Conservation (phyloP, 2,797 vertebrate species). For the Cottoperca gobio region DNA sequence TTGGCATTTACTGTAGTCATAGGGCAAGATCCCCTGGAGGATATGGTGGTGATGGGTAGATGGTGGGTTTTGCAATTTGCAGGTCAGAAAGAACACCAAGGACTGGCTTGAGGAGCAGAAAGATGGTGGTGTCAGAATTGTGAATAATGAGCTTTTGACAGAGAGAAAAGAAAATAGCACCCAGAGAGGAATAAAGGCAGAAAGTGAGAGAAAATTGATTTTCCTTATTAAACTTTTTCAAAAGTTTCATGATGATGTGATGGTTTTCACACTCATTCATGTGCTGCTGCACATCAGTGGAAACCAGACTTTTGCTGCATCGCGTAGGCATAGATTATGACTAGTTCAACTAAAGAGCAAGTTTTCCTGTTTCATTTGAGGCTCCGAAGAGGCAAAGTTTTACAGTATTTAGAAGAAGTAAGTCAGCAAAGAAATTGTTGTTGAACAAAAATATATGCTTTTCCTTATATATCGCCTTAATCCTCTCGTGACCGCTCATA, state of each 20-base stretch:
- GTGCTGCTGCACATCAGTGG: not conserved
- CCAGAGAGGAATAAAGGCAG: not conserved
- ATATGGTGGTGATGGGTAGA: not conserved
- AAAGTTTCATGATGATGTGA: not conserved
- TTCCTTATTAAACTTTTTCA: not conserved
- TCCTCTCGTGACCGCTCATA: not conserved
- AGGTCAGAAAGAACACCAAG: not conserved
- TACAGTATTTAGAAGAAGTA: not conserved
- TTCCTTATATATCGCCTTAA: not conserved
- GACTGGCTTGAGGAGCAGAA: not conserved
- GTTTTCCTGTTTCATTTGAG: not conserved
- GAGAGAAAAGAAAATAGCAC: not conserved
- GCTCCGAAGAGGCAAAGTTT: not conserved
- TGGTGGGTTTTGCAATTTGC: not conserved
- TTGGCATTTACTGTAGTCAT: not conserved
- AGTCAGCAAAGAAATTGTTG: not conserved
- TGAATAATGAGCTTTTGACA: not conserved
- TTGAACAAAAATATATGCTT: not conserved
- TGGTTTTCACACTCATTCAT: not conserved
- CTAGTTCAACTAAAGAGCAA: not conserved
- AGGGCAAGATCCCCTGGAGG: not conserved
- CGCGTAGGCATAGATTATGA: too few species aligned
- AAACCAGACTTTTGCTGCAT: not conserved
- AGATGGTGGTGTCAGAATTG: not conserved
- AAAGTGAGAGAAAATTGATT: not conserved